Base-by-base conservation (phyloP, 2,113 vertebrate genomes). In the Urocitellus parryii region DNA sequence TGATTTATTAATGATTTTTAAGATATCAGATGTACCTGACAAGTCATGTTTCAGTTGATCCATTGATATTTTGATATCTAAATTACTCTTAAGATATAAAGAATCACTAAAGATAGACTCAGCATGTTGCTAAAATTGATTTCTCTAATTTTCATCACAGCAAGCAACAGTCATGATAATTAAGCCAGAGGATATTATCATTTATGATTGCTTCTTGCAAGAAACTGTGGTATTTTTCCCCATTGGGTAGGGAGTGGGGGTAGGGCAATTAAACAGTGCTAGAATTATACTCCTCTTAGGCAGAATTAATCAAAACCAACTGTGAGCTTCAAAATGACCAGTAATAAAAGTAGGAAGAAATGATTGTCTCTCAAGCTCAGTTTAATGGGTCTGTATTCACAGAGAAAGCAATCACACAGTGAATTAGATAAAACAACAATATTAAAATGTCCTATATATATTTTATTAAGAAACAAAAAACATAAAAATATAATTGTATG, bases 131-230 rank as follows among this genome's bases (percentile, higher is more conserved):
- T 97, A 88, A 95, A 97, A 96, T 80, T 2, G 0, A 53, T 90
- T 94, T 85, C 65, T 96, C 85, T 95, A 97, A 91, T 98, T 97
- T 96, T 10, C 95, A 92, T 96, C 98, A n/a, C 97, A 96, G 97
- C 87, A 92, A 94, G 96, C 82, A 45, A 78, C 92, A 97, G 8
- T 80, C 67, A 45, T 63, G 51, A 85, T 88, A 91, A 95, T 98
- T 97, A 97, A 97, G 48, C 74, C 29, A 37, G 84, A 74, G 96
- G 87, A 95, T 96, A 93, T 88, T 97, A 94, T 89, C 61, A 92
- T 73, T 96, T 96, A 90, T 42, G 56, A 87, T 90, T 96, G 83
- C 80, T 97, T 95, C 93, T 97, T 96, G 58, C 97, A 80, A 97
- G 93, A 88, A 93, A 97, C 87, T 42, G 61, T 88, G 87, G 14